Evolutionary conservation across 2,797 vertebrate genomes (phyloP).

Genomic region (Poeciliopsis infans): DNA sequence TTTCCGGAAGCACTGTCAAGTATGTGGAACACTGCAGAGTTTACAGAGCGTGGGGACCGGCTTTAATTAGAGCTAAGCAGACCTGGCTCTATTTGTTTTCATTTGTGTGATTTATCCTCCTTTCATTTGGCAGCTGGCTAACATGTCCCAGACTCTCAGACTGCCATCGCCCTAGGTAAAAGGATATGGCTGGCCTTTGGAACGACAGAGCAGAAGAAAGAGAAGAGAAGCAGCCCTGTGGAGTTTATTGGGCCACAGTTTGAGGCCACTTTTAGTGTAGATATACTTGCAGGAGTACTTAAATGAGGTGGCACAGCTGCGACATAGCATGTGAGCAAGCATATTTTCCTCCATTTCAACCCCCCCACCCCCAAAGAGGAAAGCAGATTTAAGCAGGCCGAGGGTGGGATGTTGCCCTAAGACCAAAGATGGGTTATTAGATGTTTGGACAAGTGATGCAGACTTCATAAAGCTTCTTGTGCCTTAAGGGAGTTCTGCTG

Average conservation of each 20-base stretch:
- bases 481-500: conserved; percentile 59
- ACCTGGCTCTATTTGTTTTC: conserved; percentile 81
- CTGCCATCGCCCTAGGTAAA: conserved; percentile 66
- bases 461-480: conserved; percentile 54
- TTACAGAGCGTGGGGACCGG: conserved; percentile 63
- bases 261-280: conserved; percentile 70
- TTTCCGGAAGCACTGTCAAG: conserved; percentile 72
- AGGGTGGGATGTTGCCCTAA: conserved; percentile 67
- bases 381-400: conserved; percentile 54
- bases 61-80: conserved; percentile 79
- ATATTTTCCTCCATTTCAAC: conserved; percentile 50
- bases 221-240: conserved; percentile 41
- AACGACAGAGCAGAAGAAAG: conserved; percentile 31
- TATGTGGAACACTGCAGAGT: conserved; percentile 57
- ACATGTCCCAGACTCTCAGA: conserved; percentile 75
- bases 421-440: conserved; percentile 73
- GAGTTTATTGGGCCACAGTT: conserved; percentile 60
- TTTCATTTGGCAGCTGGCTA: conserved; percentile 83
- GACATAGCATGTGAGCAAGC: conserved; percentile 62
- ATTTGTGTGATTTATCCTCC: conserved; percentile 83
- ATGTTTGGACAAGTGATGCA: conserved; percentile 71
- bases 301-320: conserved; percentile 41
- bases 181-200: conserved; percentile 68
- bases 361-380: conserved; percentile 29
- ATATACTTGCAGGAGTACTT: conserved; percentile 46